phyloP scores from a whole-genome alignment of 2,888 invertebrate species.

The Dioctria linearis region DNA sequence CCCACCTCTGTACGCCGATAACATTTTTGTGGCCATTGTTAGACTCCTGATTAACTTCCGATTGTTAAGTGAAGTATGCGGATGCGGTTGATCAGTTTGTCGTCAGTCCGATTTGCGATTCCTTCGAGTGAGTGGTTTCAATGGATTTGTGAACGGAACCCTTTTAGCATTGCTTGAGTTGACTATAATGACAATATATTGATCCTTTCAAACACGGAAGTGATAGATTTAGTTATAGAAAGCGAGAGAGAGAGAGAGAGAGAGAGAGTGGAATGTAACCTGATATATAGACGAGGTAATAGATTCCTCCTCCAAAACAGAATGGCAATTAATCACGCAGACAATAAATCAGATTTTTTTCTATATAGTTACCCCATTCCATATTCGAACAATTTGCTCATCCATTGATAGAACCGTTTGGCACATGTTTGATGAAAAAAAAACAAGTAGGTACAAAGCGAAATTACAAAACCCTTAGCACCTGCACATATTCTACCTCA shows the following conservation, averaged over 20 bases:
- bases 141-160: constrained; percentile 19
- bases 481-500: background rate
- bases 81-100: constrained; percentile 56
- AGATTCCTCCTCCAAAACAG: background rate
- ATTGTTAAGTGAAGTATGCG: constrained; percentile 54
- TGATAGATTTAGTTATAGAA: no score
- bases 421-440: background rate
- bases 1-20: constrained; percentile 9
- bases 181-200: background rate
- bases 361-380: background rate
- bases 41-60: constrained; percentile 56
- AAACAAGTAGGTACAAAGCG: no score
- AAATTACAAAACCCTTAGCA: no score
- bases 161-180: background rate
- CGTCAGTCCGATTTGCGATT: constrained; percentile 27
- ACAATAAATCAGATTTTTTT: background rate
- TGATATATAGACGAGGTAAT: background rate
- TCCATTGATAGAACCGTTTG: background rate
- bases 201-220: background rate
- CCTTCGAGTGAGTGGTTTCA: constrained; percentile 3
- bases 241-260: background rate
- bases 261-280: background rate
- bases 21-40: constrained; percentile 46
- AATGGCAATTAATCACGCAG: background rate
- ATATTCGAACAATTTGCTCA: no score